phyloP scores from a whole-genome alignment of 2,113 vertebrate species.

The Propithecus coquereli region DNA sequence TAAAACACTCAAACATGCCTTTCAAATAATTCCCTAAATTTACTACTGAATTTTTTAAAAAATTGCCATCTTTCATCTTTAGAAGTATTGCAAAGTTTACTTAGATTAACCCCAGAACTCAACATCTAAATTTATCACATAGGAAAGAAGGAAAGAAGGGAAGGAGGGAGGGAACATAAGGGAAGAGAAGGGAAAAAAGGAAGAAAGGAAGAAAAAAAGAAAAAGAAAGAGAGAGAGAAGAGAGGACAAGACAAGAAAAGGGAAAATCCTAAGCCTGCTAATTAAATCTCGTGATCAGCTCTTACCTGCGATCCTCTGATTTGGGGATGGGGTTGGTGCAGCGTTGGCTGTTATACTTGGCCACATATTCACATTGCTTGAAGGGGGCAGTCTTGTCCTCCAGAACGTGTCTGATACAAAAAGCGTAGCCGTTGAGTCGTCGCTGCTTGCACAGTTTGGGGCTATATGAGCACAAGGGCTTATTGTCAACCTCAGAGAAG shows the following conservation, averaged over 20 bases:
- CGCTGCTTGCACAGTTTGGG: constrained; percentile 99
- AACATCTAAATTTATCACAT: background rate
- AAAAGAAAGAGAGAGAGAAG: background rate
- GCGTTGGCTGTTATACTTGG: constrained; percentile 99
- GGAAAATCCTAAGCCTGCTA: background rate
- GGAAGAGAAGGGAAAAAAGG: no score
- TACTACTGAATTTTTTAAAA: background rate
- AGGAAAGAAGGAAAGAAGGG: background rate
- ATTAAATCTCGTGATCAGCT: background rate
- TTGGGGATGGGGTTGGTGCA: constrained; percentile 99
- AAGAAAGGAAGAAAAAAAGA: background rate
- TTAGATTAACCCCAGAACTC: background rate
- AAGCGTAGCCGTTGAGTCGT: constrained; percentile 98
- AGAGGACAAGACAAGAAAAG: background rate
- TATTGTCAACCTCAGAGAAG: constrained; percentile 99
- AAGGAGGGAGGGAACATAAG: background rate
- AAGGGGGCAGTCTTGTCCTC: constrained; percentile 99
- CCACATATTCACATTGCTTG: constrained; percentile 99
- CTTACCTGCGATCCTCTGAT: constrained; percentile 98
- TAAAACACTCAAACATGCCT: constrained; percentile 1
- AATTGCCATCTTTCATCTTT: background rate
- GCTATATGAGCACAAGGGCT: constrained; percentile 99
- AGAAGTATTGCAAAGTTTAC: constrained; percentile 23
- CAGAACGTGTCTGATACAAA: constrained; percentile 99
- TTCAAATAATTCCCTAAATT: background rate